Conservation (phyloP, 2,888 invertebrate species). For the Caenorhabditis sp. region DNA sequence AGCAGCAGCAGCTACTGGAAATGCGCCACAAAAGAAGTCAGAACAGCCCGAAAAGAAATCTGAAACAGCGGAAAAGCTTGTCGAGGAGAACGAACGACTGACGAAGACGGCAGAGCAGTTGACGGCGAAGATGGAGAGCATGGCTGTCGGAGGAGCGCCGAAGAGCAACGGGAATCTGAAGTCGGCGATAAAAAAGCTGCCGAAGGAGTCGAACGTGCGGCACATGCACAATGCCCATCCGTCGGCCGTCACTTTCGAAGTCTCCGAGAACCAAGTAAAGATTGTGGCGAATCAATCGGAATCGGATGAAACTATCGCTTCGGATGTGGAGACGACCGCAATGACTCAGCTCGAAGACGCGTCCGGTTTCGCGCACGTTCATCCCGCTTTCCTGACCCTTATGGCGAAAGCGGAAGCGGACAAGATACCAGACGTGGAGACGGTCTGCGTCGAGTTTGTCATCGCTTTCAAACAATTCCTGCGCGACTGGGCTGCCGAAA, state of each 20-base stretch:
- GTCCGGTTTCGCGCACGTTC: slow-evolving; percentile 48
- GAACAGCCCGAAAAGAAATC: background rate
- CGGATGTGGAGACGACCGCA: slow-evolving; percentile 31
- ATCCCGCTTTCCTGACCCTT: slow-evolving; percentile 66
- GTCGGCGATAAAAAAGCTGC: slow-evolving; percentile 30
- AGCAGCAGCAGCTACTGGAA: slow-evolving; percentile 43
- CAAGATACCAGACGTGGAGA: slow-evolving; percentile 63
- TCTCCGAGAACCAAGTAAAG: slow-evolving; percentile 34
- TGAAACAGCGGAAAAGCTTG: background rate
- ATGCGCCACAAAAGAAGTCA: slow-evolving; percentile 8
- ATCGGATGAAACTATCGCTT: slow-evolving; percentile 39
- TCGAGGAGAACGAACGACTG: background rate
- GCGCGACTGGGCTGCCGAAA: slow-evolving; percentile 40
- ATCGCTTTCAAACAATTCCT: slow-evolving; percentile 55
- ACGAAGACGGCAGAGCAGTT: slow-evolving; percentile 6
- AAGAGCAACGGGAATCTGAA: slow-evolving; percentile 19
- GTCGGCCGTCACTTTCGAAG: slow-evolving; percentile 33
- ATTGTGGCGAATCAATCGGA: slow-evolving; percentile 24
- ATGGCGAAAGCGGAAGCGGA: slow-evolving; percentile 60
- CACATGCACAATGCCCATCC: slow-evolving; percentile 39
- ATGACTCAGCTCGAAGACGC: slow-evolving; percentile 45
- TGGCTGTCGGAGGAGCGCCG: background rate
- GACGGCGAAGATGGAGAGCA: slow-evolving; percentile 6
- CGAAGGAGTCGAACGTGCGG: slow-evolving; percentile 23
- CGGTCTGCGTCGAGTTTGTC: slow-evolving; percentile 69